phyloP scores from a whole-genome alignment of 2,888 invertebrate genomes.

The Amblyjoppa fuscipennis region DNA sequence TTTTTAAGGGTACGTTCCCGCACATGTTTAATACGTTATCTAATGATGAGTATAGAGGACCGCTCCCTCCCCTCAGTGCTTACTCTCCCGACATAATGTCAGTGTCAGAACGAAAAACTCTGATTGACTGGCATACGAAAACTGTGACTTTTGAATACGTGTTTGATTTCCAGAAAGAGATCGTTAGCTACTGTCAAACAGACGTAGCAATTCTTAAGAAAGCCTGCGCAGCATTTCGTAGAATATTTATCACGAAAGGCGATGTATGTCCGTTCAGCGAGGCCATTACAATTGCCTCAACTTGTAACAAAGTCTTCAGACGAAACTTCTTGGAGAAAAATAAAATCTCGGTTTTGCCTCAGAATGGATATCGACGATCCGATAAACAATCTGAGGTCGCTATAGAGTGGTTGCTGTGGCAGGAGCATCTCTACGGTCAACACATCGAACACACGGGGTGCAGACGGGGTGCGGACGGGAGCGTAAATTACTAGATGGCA shows the following conservation, averaged over 20 bases:
- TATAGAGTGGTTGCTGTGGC: conserved; percentile 14
- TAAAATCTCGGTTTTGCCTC: conserved; percentile 12
- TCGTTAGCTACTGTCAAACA: conserved; percentile 69
- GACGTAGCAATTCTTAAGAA: conserved; percentile 74
- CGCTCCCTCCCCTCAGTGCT: conserved; percentile 64
- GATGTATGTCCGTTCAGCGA: conserved; percentile 75
- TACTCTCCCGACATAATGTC: conserved; percentile 71
- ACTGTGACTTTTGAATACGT: conserved; percentile 40
- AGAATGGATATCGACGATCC: conserved; percentile 34
- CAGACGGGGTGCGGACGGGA: background rate
- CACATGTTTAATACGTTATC: conserved; percentile 71
- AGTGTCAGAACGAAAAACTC: conserved; percentile 48
- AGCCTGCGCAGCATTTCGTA: conserved; percentile 72
- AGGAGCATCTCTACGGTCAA: background rate
- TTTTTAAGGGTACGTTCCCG: conserved; percentile 74
- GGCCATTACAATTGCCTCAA: conserved; percentile 59
- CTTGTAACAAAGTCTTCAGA: conserved; percentile 41
- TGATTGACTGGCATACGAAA: conserved; percentile 62
- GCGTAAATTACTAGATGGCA: background rate
- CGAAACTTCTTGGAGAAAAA: conserved; percentile 38
- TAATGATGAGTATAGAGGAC: conserved; percentile 72
- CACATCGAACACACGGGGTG: background rate
- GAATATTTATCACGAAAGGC: conserved; percentile 66
- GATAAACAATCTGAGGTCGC: conserved; percentile 12
- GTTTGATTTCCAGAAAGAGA: conserved; percentile 74